phyloP scores from a whole-genome alignment of 2,888 invertebrate species.

The Malacosoma neustria region DNA sequence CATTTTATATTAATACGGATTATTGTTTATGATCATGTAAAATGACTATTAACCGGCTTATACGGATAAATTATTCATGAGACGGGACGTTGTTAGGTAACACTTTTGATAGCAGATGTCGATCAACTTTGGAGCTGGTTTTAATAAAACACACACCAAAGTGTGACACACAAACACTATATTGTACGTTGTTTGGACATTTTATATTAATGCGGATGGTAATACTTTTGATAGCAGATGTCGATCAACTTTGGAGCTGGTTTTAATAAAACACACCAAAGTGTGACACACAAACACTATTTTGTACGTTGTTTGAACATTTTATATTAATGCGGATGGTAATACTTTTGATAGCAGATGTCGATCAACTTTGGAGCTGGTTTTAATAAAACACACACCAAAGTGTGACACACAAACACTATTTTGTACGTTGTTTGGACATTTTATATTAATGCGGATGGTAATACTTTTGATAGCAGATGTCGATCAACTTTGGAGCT shows the following conservation, averaged over 20 bases:
- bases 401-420: no score
- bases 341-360: constrained; percentile 10
- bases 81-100: constrained; percentile 4
- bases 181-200: constrained; percentile 7
- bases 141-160: no score
- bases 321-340: constrained; percentile 2
- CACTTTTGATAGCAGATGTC: constrained; percentile 11
- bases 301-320: constrained; percentile 9
- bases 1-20: constrained; percentile 1
- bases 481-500: no score
- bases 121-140: constrained; percentile 7
- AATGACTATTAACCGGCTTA: constrained; percentile 15
- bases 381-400: not conserved
- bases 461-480: constrained; percentile 9
- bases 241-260: no score
- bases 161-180: no score
- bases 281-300: no score
- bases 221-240: no score
- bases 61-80: constrained; percentile 21
- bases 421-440: constrained; percentile 6
- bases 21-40: constrained; percentile 11
- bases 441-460: constrained; percentile 2
- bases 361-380: constrained; percentile 8
- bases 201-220: constrained; percentile 2
- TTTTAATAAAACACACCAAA: no score